Evolutionary conservation across 2,888 invertebrate species (phyloP).

Genomic region (Slavum lentiscoides): DNA sequence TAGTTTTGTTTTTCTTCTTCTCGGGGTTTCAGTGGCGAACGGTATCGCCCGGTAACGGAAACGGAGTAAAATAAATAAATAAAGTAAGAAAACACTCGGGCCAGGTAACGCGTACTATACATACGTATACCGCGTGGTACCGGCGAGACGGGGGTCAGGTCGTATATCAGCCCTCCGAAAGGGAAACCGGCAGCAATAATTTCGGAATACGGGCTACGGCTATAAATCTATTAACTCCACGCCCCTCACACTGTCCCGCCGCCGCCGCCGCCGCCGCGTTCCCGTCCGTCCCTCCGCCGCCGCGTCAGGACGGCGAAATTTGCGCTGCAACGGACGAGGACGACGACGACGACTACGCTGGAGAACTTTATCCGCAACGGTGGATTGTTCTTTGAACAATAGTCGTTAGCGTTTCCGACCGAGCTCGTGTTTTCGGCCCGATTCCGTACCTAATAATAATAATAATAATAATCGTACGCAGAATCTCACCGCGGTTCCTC

Average conservation of each 20-base stretch:
- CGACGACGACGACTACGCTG: no score
- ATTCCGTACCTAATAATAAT: neutral
- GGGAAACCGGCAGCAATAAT: conserved; percentile 44
- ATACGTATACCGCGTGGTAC: neutral
- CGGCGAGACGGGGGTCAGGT: neutral
- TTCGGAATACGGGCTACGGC: conserved; percentile 43
- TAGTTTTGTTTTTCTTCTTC: conserved; percentile 34
- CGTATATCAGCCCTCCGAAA: conserved; percentile 25
- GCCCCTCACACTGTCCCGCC: neutral
- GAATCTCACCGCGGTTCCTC: conserved; percentile 20
- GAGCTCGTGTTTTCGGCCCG: conserved; percentile 30
- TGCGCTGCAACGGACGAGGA: neutral
- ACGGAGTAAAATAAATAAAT: no score
- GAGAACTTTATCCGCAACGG: conserved; percentile 28
- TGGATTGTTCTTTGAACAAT: conserved; percentile 51
- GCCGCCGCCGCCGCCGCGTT: no score
- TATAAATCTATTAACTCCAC: conserved; percentile 50
- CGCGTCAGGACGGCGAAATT: neutral
- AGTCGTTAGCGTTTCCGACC: conserved; percentile 48
- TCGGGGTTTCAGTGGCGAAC: neutral
- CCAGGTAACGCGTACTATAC: conserved; percentile 15
- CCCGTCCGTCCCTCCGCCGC: neutral
- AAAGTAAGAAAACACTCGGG: conserved; percentile 24
- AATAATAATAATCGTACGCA: conserved; percentile 17
- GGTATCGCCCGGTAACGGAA: no score